A percentile compares a stretch with the other conserved stretches of the same genome.
Evolutionary conservation across 2,113 vertebrate species (phyloP).

Genomic region (Zosterops borbonicus): DNA sequence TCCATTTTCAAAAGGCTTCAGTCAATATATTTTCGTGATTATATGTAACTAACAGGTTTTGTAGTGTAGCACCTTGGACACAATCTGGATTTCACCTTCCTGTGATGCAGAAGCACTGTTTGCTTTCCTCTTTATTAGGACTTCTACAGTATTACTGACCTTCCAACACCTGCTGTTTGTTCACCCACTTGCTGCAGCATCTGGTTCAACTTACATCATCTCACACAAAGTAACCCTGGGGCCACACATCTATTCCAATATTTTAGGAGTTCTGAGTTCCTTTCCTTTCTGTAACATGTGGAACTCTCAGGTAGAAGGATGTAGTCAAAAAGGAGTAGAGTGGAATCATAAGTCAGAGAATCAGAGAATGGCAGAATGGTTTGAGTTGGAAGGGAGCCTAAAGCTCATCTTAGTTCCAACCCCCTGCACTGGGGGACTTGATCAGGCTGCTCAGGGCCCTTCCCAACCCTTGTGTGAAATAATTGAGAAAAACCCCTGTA

Average conservation of each 20-base stretch:
- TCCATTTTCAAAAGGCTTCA: background rate
- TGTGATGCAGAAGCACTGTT: background rate
- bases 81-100: background rate
- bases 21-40: background rate
- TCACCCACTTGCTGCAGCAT: background rate
- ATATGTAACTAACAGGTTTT: background rate
- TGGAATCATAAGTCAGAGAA: background rate
- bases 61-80: background rate
- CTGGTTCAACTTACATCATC: background rate
- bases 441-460: background rate
- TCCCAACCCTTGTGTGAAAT: too few species aligned
- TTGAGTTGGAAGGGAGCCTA: background rate
- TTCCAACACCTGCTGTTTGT: conserved; percentile 18
- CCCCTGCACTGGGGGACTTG: background rate
- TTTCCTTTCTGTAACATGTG: background rate
- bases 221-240: background rate
- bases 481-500: too few species aligned
- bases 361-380: background rate
- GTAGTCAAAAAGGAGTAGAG: background rate
- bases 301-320: background rate
- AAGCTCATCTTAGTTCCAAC: background rate
- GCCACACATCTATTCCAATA: background rate
- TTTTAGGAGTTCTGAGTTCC: background rate
- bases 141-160: background rate
- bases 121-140: background rate